These are phyloP conservation scores for Pristionchus mayeri DNA, from an alignment of 2,888 invertebrate species.

Conservation along the genomic window DNA sequence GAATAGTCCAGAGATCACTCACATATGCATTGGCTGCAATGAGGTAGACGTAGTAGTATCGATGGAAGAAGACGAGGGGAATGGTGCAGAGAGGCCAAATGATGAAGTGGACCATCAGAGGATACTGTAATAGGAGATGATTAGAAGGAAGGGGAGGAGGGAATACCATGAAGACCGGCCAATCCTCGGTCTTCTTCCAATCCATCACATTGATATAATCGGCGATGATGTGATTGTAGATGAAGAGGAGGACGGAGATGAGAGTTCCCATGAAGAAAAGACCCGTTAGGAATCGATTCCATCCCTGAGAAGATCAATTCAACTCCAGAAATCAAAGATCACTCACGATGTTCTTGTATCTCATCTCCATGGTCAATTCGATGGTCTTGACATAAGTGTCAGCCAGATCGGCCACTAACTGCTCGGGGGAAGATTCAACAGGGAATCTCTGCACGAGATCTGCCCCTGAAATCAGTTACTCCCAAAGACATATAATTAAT, in stretches of 20 bases:
- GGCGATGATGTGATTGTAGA: not conserved
- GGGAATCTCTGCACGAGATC: too few species aligned
- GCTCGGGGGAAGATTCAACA: too few species aligned
- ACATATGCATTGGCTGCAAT: not conserved
- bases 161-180: not conserved
- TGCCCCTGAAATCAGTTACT: too few species aligned
- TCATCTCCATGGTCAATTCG: too few species aligned
- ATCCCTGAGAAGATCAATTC: not conserved
- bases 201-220: not conserved
- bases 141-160: too few species aligned
- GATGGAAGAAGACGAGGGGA: not conserved
- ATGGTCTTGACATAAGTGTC: too few species aligned
- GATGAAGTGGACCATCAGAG: not conserved
- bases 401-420: too few species aligned
- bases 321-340: not conserved
- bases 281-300: not conserved
- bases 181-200: too few species aligned
- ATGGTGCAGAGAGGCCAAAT: not conserved
- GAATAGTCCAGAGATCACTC: too few species aligned
- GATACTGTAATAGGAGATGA: not conserved
- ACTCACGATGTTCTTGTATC: not conserved
- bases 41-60: not conserved
- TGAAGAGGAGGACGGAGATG: not conserved
- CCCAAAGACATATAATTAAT: too few species aligned
- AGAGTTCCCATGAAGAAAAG: not conserved